phyloP scores from a whole-genome alignment of 2,113 vertebrate species.

The Lipophrys pholis region DNA sequence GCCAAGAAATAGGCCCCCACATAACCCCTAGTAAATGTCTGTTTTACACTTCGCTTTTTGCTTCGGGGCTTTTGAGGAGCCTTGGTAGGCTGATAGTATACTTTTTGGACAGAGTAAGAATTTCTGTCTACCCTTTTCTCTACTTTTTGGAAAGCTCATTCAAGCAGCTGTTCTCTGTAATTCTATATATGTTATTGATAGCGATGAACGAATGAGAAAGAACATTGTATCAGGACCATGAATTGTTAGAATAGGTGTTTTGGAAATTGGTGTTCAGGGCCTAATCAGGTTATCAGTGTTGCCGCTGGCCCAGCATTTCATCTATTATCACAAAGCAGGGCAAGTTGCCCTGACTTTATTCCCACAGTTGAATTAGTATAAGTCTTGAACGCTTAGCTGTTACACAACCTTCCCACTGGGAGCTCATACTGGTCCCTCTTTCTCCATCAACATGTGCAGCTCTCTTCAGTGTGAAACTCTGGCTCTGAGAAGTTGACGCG shows the following conservation, averaged over 20 bases:
- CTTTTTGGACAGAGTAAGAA: background rate
- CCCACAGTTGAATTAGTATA: conserved; percentile 16
- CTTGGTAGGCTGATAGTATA: background rate
- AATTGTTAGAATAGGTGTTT: no score
- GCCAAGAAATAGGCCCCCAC: background rate
- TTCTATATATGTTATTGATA: no score
- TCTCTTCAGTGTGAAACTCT: conserved; percentile 6
- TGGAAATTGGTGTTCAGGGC: no score
- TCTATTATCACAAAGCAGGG: background rate
- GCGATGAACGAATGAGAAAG: no score
- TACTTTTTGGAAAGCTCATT: background rate
- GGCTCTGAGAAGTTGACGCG: background rate
- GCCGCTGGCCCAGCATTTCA: background rate
- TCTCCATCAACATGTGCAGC: conserved; percentile 18
- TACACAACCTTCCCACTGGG: conserved; percentile 28
- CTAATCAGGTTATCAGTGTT: no score
- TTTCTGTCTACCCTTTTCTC: background rate
- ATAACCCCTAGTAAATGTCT: background rate
- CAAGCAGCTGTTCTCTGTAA: background rate
- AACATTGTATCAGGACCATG: no score
- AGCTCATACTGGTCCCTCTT: background rate
- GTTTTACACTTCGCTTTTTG: background rate
- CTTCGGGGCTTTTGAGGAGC: background rate
- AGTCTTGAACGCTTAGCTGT: conserved; percentile 17
- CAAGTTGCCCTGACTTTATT: conserved; percentile 10